phyloP scores from a whole-genome alignment of 92 coral and sea anemone species.

The Galaxea fascicularis region DNA sequence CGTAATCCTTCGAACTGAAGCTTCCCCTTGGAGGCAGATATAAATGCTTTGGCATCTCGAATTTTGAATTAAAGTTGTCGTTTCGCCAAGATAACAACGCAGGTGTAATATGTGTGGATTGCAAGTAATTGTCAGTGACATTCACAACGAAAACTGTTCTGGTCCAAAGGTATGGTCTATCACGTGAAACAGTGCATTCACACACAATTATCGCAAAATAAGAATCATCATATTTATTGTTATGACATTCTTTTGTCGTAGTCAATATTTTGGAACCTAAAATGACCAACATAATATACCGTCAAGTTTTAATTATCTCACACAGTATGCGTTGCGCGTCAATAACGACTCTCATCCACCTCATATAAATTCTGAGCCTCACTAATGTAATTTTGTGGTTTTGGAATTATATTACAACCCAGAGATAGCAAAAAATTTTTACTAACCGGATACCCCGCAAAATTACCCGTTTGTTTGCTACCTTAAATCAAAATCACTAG shows the following conservation, averaged over 20 bases:
- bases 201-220: background rate
- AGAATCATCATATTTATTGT: background rate
- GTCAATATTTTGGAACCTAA: conserved; percentile 20
- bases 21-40: background rate
- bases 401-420: background rate
- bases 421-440: background rate
- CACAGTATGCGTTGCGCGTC: background rate
- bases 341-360: background rate
- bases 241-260: background rate
- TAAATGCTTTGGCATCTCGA: background rate
- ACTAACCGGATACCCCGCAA: background rate
- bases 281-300: conserved; percentile 29
- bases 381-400: background rate
- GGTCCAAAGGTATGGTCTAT: conserved; percentile 1
- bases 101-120: conserved; percentile 4
- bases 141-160: background rate
- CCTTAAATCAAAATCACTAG: too few relatives aligned
- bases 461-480: too few relatives aligned
- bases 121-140: background rate
- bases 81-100: background rate
- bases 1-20: background rate
- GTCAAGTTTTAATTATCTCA: background rate
- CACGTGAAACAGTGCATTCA: conserved; percentile 31
- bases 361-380: background rate
- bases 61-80: background rate